Evolutionary conservation across 2,888 invertebrate species (phyloP).

Genomic region (Acronicta psi): DNA sequence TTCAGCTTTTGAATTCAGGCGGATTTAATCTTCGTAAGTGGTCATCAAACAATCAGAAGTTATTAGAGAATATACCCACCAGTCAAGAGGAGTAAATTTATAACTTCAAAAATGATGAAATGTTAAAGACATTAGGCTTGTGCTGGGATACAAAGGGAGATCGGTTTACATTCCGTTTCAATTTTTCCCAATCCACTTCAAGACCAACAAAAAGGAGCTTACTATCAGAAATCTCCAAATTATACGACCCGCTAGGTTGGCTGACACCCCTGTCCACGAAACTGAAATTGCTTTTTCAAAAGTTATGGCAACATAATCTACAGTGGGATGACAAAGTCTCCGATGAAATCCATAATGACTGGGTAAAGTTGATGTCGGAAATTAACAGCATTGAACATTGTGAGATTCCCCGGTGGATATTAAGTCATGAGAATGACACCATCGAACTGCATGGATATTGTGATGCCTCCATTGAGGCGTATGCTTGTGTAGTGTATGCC

Average conservation of each 20-base stretch:
- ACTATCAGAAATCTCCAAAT: constrained; percentile 8
- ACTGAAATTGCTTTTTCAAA: constrained; percentile 7
- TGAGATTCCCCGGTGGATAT: constrained; percentile 4
- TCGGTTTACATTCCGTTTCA: neutral
- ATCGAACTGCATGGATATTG: constrained; percentile 13
- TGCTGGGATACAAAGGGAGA: constrained; percentile 5
- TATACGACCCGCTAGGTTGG: constrained; percentile 11
- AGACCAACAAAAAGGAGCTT: constrained; percentile 1
- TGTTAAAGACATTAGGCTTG: constrained; percentile 3
- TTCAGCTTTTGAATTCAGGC: neutral
- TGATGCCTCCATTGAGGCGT: constrained; percentile 11
- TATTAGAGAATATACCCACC: neutral
- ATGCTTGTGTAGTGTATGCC: constrained; percentile 13
- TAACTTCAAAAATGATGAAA: neutral
- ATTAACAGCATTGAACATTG: neutral
- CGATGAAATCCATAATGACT: neutral
- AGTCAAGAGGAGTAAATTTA: neutral
- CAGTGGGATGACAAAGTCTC: constrained; percentile 3
- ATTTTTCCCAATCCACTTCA: neutral
- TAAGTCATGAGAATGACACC: neutral
- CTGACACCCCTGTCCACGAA: neutral
- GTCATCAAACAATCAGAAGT: neutral
- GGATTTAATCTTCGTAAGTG: constrained; percentile 12
- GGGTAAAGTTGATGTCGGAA: neutral
- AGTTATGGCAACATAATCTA: neutral